These are phyloP conservation scores for Blastobasis lacticolella DNA, from an alignment of 2,888 invertebrate genomes.

Conservation along the genomic window DNA sequence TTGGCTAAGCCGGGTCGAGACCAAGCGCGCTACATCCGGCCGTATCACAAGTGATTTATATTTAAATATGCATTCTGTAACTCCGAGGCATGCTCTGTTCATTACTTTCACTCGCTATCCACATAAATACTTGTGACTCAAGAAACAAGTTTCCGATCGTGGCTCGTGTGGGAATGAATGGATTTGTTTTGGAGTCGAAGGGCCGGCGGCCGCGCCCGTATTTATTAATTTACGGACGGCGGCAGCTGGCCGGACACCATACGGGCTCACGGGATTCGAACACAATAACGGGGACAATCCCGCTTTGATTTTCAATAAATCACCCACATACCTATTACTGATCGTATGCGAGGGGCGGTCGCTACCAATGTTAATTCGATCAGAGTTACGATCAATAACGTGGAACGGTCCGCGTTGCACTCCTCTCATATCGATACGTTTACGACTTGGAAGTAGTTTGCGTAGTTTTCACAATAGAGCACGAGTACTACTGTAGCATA, in stretches of 20 bases:
- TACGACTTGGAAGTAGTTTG: neutral
- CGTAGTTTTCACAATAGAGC: conserved; percentile 13
- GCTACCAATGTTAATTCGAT: no score
- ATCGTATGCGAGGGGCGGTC: no score
- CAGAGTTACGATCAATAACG: no score
- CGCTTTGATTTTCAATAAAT: conserved; percentile 23
- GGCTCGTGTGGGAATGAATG: conserved; percentile 8
- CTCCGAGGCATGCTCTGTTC: conserved; percentile 21
- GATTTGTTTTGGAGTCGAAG: conserved; percentile 2
- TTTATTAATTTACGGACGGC: conserved; percentile 3
- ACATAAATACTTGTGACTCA: conserved; percentile 18
- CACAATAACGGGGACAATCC: conserved; percentile 12
- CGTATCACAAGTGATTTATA: conserved; percentile 34
- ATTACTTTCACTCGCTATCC: conserved; percentile 42
- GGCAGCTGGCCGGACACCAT: conserved; percentile 10
- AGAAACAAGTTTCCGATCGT: conserved; percentile 10
- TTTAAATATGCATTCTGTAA: conserved; percentile 24
- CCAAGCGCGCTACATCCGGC: conserved; percentile 29
- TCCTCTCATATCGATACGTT: neutral
- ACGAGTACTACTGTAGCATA: conserved; percentile 25
- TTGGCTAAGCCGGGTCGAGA: conserved; percentile 42
- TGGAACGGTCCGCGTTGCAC: no score
- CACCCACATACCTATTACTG: conserved; percentile 13
- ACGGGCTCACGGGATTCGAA: conserved; percentile 14
- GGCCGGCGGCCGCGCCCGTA: conserved; percentile 2